These are phyloP conservation scores for Larimichthys crocea DNA, from an alignment of 2,113 vertebrate species.

Conservation along the genomic window DNA sequence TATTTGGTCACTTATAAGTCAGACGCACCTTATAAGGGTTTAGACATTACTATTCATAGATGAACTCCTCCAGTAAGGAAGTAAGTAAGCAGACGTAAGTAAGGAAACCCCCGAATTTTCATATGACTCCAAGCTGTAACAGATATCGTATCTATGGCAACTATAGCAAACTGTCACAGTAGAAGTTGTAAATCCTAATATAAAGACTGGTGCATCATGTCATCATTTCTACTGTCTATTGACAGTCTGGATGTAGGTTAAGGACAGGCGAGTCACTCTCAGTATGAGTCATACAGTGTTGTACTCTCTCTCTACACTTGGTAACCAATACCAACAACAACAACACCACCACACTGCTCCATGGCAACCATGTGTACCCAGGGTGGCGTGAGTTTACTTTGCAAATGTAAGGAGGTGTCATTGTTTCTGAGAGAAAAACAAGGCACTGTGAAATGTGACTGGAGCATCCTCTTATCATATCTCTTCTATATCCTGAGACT, in stretches of 20 bases:
- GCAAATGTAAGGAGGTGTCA: constrained; percentile 32
- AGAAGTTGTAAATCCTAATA: neutral
- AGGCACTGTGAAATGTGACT: neutral
- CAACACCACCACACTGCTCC: constrained; percentile 2
- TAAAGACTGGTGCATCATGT: neutral
- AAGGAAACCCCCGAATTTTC: constrained; percentile 2
- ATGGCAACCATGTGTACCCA: constrained; percentile 56
- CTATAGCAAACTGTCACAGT: neutral
- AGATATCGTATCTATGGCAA: constrained; percentile 26
- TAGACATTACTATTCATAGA: neutral
- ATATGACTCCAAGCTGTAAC: neutral
- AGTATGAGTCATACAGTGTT: constrained; percentile 58
- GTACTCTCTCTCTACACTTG: constrained; percentile 13
- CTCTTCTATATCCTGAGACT: constrained; percentile 25
- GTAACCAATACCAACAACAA: constrained; percentile 62
- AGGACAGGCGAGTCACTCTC: constrained; percentile 17
- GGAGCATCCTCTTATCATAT: constrained; percentile 39
- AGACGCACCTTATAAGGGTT: neutral
- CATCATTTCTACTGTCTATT: neutral
- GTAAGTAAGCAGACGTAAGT: neutral
- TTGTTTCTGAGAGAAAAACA: constrained; percentile 13
- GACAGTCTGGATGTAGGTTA: neutral
- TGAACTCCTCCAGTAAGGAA: neutral
- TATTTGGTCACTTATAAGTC: neutral
- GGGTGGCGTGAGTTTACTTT: constrained; percentile 33